These are phyloP conservation scores for Tetranychus piercei DNA, from an alignment of 2,888 invertebrate genomes.

Conservation along the genomic window DNA sequence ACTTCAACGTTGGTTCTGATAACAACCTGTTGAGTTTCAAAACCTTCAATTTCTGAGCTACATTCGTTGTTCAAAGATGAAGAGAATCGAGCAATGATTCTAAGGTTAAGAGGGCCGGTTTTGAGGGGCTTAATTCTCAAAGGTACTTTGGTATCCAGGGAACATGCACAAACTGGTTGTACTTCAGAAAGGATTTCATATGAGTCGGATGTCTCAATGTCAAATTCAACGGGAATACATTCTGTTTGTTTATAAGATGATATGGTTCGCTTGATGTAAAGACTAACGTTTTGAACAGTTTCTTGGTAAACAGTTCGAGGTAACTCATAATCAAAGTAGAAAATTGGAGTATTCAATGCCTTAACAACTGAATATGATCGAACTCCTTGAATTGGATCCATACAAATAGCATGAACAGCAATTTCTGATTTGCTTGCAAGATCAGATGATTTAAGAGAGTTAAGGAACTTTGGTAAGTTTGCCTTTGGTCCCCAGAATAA, in stretches of 20 bases:
- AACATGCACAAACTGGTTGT: not conserved
- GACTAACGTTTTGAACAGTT: not conserved
- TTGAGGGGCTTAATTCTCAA: not conserved
- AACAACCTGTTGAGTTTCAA: not conserved
- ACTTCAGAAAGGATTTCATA: not conserved
- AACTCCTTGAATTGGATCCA: not conserved
- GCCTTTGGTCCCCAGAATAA: conserved; percentile 3
- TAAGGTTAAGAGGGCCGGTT: not conserved
- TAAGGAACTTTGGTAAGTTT: not conserved
- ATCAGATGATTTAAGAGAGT: not conserved
- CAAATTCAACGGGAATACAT: conserved; percentile 3
- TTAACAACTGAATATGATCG: not conserved
- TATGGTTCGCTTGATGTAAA: not conserved
- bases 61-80: not conserved
- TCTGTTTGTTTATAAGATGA: not conserved
- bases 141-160: not conserved
- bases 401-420: not conserved
- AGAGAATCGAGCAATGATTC: not conserved
- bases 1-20: not conserved
- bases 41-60: not conserved
- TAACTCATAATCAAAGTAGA: not conserved
- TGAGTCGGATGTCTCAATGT: not conserved
- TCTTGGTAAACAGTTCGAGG: not conserved
- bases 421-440: not conserved
- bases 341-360: not conserved